phyloP scores from a whole-genome alignment of 2,888 invertebrate species.

The Lysandra bellargus region DNA sequence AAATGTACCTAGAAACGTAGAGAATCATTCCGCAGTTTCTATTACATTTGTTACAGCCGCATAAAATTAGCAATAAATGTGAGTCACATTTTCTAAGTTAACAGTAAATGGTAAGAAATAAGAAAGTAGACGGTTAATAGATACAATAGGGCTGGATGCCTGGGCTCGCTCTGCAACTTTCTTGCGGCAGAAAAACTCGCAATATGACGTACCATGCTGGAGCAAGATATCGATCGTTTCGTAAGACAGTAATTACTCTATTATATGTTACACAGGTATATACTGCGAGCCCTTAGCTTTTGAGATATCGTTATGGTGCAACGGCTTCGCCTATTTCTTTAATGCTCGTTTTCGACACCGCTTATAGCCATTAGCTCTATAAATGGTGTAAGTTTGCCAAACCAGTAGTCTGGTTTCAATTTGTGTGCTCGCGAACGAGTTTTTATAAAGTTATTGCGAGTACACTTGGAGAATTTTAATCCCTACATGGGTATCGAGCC shows the following conservation, averaged over 20 bases:
- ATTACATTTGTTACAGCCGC: not conserved
- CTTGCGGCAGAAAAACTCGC: slow-evolving; percentile 68
- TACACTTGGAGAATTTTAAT: slow-evolving; percentile 64
- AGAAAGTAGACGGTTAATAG: slow-evolving; percentile 77
- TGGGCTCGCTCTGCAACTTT: slow-evolving; percentile 70
- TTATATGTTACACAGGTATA: slow-evolving; percentile 53
- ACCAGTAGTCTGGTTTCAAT: slow-evolving; percentile 60
- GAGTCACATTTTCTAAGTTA: slow-evolving; percentile 63
- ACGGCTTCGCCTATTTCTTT: slow-evolving; percentile 55
- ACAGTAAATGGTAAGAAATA: slow-evolving; percentile 76
- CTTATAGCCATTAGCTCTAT: slow-evolving; percentile 52
- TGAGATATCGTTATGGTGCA: slow-evolving; percentile 52
- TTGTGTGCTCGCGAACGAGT: slow-evolving; percentile 69
- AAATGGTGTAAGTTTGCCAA: slow-evolving; percentile 65
- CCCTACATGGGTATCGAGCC: slow-evolving; percentile 59
- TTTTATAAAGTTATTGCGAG: slow-evolving; percentile 68
- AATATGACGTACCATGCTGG: slow-evolving; percentile 57
- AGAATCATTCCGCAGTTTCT: not conserved
- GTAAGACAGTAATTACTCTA: slow-evolving; percentile 68
- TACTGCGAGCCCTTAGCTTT: slow-evolving; percentile 56
- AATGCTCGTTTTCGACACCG: slow-evolving; percentile 63
- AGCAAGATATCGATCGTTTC: slow-evolving; percentile 59
- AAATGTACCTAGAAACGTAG: not conserved
- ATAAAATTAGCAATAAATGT: slow-evolving; percentile 22
- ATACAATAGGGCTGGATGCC: slow-evolving; percentile 75